Evolutionary conservation across 2,888 invertebrate species (phyloP).

Genomic region (Nematopogon swammerdamellus): DNA sequence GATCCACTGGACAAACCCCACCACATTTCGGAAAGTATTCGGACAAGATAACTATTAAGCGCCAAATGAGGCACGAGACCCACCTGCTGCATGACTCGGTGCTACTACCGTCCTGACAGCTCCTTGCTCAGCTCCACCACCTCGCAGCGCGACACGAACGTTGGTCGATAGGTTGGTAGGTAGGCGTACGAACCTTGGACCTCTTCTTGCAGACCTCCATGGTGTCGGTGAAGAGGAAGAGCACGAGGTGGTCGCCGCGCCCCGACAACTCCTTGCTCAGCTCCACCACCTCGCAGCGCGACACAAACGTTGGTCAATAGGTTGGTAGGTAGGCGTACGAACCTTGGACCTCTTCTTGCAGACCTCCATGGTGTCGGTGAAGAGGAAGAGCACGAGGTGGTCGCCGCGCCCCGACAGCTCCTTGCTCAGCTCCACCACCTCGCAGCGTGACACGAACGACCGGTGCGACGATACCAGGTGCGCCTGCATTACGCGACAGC

Average conservation of each 20-base stretch:
- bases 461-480: conserved; percentile 92
- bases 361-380: conserved; percentile 93
- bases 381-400: conserved; percentile 84
- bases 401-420: conserved; percentile 83
- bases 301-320: no score
- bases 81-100: no score
- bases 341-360: conserved; percentile 80
- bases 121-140: conserved; percentile 85
- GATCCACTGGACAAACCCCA: no score
- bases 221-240: conserved; percentile 93
- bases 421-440: conserved; percentile 84
- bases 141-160: conserved; percentile 83
- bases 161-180: no score
- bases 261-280: no score
- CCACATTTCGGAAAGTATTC: no score
- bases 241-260: conserved; percentile 80
- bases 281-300: conserved; percentile 86
- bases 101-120: no score
- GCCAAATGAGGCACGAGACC: no score
- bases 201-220: conserved; percentile 89
- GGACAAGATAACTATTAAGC: no score
- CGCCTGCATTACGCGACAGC: conserved; percentile 55
- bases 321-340: background rate
- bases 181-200: conserved; percentile 56
- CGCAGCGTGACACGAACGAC: conserved; percentile 81